phyloP scores from a whole-genome alignment of 2,888 invertebrate genomes.

The Cephonodes hylas region DNA sequence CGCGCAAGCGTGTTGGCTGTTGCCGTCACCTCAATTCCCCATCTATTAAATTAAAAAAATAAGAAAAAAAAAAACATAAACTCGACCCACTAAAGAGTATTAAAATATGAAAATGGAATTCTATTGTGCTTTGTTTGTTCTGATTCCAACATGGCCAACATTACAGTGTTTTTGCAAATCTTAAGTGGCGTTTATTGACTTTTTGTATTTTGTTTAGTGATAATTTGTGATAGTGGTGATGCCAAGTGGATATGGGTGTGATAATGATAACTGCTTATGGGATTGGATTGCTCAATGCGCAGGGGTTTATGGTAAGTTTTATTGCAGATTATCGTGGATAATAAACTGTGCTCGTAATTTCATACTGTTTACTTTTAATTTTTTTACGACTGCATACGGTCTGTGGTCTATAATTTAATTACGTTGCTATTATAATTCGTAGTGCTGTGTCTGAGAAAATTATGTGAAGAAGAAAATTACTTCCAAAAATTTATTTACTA shows the following conservation, averaged over 20 bases:
- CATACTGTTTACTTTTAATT: background rate
- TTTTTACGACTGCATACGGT: background rate
- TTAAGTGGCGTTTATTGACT: conserved; percentile 61
- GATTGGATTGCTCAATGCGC: conserved; percentile 71
- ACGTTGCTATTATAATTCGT: background rate
- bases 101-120: conserved; percentile 40
- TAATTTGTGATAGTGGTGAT: conserved; percentile 67
- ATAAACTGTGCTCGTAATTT: background rate
- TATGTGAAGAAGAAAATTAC: background rate
- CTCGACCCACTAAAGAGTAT: conserved; percentile 35
- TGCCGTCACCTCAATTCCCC: conserved; percentile 28
- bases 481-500: background rate
- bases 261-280: conserved; percentile 69
- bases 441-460: background rate
- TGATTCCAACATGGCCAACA: conserved; percentile 34
- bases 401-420: background rate
- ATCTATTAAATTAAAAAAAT: conserved; percentile 33
- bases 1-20: conserved; percentile 63
- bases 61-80: conserved; percentile 46
- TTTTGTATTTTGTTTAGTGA: conserved; percentile 70
- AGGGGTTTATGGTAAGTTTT: conserved; percentile 60
- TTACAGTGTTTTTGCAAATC: conserved; percentile 37
- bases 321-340: background rate
- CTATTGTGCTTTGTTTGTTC: conserved; percentile 21
- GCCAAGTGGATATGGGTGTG: conserved; percentile 71